Base-by-base conservation (phyloP, 2,888 invertebrate species). In the Lissocephala sabroskyi region DNA sequence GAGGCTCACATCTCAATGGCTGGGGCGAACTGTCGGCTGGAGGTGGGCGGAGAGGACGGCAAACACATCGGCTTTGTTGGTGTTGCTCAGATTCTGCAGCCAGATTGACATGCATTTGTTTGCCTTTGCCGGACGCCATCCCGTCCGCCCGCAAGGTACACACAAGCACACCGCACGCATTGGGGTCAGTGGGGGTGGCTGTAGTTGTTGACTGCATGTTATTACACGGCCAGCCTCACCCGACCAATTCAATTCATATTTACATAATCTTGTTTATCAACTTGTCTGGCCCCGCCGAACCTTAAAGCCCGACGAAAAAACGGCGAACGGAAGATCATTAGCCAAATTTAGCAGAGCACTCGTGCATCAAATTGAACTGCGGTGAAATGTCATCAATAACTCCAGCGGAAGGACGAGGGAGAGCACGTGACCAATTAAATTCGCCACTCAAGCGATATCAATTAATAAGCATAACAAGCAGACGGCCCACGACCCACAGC, bases 291-390 rank as follows among this genome's bases (percentile, higher is more conserved):
- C n/a, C n/a, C n/a, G n/a, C n/a, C n/a, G n/a, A n/a, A n/a, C n/a
- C n/a, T n/a, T n/a, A n/a, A n/a, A n/a, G n/a, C n/a, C n/a, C n/a
- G n/a, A n/a, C n/a, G n/a, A n/a, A n/a, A n/a, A n/a, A n/a, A n/a
- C n/a, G n/a, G n/a, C n/a, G n/a, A n/a, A n/a, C n/a, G n/a, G n/a
- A n/a, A n/a, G n/a, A 71, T 75, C 71, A 71, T 63, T 63, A 63
- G 63, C 59, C 16, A 35, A 28, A 36, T 43, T 14, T 30, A 41
- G 44, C 55, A 55, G 54, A 42, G 45, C 63, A 71, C 59, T 71
- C 73, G 75, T 75, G 71, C 71, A 59, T 62, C 59, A 71, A 71
- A 75, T 75, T 73, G n/a, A n/a, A n/a, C n/a, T n/a, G n/a, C n/a
- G n/a, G n/a, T n/a, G n/a, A 49, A 66, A 64, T 70, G 66, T 59